Conservation (phyloP, 2,113 vertebrate genomes). For the Pungitius pungitius region DNA sequence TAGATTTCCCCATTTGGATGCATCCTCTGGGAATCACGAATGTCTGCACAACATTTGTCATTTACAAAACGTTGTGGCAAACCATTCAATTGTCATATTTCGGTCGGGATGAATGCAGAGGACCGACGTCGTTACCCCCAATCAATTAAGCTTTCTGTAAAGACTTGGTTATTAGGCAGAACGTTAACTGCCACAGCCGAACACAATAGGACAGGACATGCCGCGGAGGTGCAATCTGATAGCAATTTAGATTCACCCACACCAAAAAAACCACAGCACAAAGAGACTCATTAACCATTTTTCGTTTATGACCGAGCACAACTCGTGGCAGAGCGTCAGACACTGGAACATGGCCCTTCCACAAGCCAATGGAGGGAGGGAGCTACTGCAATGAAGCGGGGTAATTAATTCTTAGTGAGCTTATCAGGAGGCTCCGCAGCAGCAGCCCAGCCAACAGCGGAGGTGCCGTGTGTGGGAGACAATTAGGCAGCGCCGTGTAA, state of each 20-base stretch:
- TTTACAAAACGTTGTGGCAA: not conserved
- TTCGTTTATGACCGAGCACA: constrained; percentile 54
- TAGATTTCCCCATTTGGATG: not conserved
- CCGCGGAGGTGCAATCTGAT: constrained; percentile 34
- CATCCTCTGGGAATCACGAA: not conserved
- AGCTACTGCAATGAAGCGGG: constrained; percentile 51
- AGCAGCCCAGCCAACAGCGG: constrained; percentile 60
- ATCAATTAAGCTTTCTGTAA: constrained; percentile 2
- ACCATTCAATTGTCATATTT: not conserved
- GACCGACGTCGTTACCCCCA: not conserved
- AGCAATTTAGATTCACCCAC: constrained; percentile 42
- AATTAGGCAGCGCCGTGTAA: constrained; percentile 67
- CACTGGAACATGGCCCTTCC: constrained; percentile 42
- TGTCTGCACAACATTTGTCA: not conserved
- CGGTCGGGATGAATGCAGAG: not conserved
- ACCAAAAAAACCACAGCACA: constrained; percentile 49
- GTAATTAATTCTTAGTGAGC: constrained; percentile 77
- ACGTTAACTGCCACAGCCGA: constrained; percentile 11
- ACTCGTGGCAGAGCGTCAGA: constrained; percentile 66
- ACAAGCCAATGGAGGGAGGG: constrained; percentile 56
- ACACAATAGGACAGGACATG: constrained; percentile 31
- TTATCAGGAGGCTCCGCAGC: constrained; percentile 74
- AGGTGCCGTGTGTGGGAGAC: constrained; percentile 69
- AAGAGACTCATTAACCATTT: constrained; percentile 73
- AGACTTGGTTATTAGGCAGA: constrained; percentile 29